Evolutionary conservation across 1,140 invertebrate genomes (phyloP).

Genomic region (Sycobia sp.): DNA sequence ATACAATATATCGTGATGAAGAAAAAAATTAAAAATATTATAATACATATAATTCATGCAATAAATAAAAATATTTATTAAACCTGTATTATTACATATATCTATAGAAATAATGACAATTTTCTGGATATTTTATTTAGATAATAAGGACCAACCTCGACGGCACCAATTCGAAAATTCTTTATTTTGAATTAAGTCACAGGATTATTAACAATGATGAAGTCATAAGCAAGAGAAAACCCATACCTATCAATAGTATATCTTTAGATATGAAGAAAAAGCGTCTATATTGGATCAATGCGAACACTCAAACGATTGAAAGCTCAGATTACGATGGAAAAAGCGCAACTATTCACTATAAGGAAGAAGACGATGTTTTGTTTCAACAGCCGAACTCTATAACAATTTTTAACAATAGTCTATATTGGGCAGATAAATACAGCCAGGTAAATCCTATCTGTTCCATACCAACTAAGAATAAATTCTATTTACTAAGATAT

Average conservation of each 20-base stretch:
- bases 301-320: background rate
- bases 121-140: too few species aligned
- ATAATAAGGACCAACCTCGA: constrained; percentile 10
- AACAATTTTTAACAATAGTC: background rate
- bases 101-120: too few species aligned
- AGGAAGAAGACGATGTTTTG: background rate
- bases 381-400: background rate
- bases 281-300: constrained; percentile 10
- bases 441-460: too few species aligned
- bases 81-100: too few species aligned
- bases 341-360: background rate
- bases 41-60: too few species aligned
- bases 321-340: constrained; percentile 6
- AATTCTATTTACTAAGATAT: background rate
- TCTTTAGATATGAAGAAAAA: background rate
- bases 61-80: too few species aligned
- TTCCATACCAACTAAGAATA: too few species aligned
- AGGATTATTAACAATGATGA: too few species aligned
- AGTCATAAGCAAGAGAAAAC: too few species aligned
- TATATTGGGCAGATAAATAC: constrained; percentile 11
- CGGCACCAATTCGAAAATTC: background rate
- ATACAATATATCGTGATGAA: too few species aligned
- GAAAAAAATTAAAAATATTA: too few species aligned
- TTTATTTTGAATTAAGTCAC: background rate
- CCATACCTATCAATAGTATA: background rate